Base-by-base conservation (phyloP, 2,797 vertebrate genomes). In the Ceyx erithaca region DNA sequence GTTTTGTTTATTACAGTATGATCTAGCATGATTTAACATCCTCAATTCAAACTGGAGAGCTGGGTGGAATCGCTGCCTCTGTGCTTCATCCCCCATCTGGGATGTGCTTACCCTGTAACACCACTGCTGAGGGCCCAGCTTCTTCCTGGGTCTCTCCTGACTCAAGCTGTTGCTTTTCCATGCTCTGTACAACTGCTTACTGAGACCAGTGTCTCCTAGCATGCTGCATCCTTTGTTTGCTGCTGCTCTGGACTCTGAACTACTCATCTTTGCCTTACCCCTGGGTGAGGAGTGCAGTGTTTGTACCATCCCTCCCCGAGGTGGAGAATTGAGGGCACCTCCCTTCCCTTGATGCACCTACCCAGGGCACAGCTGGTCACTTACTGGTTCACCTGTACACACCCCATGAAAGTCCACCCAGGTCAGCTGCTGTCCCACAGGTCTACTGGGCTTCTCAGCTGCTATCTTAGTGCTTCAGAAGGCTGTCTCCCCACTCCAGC, bases 1-100 rank as follows among this genome's bases (percentile, higher is more conserved):
- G 55, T 51, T 94, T 90, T 78, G 77, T 37, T 20, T 83, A 30
- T 58, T 62, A 18, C 2, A 23, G 31, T 58, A 26, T 40, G 37
- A 78, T 76, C 28, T 64, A 52, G 19, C 37, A 18, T 66, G 57
- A 41, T 87, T 68, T 72, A 78, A 31, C 62, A 59, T 81, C 73
- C 55, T 52, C 8, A 71, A 67, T 83, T 80, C 58, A 51, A 91
- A 7, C 23, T 81, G 81, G 62, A 76, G 80, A 79, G 30, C 48
- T 77, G 70, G 35, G 22, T 86, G 1, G 2, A 40, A 4, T 48
- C 41, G 26, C 49, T 73, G 43, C 12, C 2, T 14, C 20, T 20
- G 31, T 20, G 9, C 7, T 77, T 75, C 31, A 54, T 75, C 52
- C 1, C 0, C 0, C 5, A 6, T 6, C 59, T 76, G 67, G 35